A percentile compares a stretch with the other conserved stretches of the same genome.
Evolutionary conservation across 2,888 invertebrate genomes (phyloP).

Genomic region (Sminthurinus aureus): DNA sequence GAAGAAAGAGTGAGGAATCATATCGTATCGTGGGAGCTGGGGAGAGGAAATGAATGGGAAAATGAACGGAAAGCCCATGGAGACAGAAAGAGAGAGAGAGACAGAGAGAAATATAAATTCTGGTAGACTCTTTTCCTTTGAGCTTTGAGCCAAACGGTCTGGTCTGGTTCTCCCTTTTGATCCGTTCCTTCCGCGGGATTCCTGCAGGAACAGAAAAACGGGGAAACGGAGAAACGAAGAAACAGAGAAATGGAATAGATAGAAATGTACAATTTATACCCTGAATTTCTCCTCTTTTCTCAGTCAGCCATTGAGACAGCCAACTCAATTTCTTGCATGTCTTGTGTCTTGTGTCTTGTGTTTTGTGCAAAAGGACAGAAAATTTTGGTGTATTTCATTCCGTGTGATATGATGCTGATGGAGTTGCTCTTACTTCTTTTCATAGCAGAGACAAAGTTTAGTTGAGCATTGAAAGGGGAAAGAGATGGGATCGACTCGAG

Average conservation of each 20-base stretch:
- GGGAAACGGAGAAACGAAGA: not conserved
- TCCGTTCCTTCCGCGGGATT: no score
- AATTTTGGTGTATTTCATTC: no score
- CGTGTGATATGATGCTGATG: no score
- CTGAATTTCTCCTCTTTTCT: no score
- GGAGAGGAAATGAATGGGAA: not conserved
- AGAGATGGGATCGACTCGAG: not conserved
- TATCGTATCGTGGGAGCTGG: no score
- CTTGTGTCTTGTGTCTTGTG: no score
- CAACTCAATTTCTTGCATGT: no score
- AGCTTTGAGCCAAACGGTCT: not conserved
- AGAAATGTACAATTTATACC: no score
- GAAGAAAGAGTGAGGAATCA: not conserved
- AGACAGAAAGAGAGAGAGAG: not conserved
- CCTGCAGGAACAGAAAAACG: no score
- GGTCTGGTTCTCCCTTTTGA: not conserved
- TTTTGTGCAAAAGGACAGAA: no score
- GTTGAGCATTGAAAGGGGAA: not conserved
- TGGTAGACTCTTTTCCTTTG: not conserved
- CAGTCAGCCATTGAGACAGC: no score
- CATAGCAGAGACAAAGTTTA: not conserved
- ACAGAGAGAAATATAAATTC: not conserved
- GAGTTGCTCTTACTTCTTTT: not conserved
- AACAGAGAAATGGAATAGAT: not conserved
- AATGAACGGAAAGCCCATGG: not conserved